Conservation (phyloP, 2,113 vertebrate species). For the Apodemus sylvaticus region DNA sequence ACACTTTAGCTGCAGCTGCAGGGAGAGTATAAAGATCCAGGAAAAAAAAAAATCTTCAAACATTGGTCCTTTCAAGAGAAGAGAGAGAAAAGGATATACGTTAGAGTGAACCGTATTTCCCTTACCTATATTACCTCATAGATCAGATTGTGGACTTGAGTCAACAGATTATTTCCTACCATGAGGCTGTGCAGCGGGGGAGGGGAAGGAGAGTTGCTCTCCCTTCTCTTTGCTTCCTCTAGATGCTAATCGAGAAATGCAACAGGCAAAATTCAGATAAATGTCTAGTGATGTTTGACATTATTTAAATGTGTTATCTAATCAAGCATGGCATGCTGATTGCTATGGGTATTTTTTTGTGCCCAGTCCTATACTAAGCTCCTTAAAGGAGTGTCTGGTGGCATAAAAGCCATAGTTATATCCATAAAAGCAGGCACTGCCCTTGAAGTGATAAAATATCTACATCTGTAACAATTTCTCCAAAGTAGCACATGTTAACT, state of each 20-base stretch:
- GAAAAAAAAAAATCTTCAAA: not conserved
- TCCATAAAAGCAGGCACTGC: not conserved
- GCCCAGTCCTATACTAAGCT: not conserved
- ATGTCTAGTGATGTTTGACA: not conserved
- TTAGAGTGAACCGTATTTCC: not conserved
- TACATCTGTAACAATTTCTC: slow-evolving; percentile 7
- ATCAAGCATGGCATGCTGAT: not conserved
- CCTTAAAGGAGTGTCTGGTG: not conserved
- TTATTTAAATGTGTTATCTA: slow-evolving; percentile 25
- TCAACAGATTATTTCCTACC: not conserved
- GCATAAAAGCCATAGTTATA: not conserved
- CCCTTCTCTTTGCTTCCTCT: not conserved
- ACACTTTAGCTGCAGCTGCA: slow-evolving; percentile 35
- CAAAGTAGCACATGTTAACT: not conserved
- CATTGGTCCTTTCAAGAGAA: slow-evolving; percentile 24
- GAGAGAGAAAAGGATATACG: not conserved
- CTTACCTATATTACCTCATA: not conserved
- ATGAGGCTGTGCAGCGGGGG: not conserved
- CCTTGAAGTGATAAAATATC: not conserved
- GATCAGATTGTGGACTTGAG: not conserved
- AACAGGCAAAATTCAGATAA: slow-evolving; percentile 24
- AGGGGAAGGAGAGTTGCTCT: not conserved
- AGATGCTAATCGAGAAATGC: slow-evolving; percentile 21
- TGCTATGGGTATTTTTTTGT: not conserved
- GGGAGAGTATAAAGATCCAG: slow-evolving; percentile 45